Evolutionary conservation across 2,888 invertebrate species (phyloP).

Genomic region (Trachelus tabidus): DNA sequence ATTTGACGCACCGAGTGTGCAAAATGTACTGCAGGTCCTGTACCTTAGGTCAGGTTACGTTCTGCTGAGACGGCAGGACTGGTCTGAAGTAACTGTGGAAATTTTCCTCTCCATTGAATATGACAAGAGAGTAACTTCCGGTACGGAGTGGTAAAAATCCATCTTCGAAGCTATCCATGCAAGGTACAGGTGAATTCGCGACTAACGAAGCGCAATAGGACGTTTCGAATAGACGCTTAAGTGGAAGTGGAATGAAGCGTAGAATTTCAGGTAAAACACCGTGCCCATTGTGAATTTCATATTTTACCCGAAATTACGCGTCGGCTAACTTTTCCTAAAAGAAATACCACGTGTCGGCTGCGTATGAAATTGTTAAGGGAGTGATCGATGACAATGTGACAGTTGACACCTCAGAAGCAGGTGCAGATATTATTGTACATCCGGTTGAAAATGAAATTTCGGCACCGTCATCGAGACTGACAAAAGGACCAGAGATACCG

Average conservation of each 20-base stretch:
- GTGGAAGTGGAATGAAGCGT: background rate
- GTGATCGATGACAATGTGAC: background rate
- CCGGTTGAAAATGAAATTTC: background rate
- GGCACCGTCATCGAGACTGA: background rate
- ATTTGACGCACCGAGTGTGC: background rate
- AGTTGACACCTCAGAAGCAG: too few relatives aligned
- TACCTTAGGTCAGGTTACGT: background rate
- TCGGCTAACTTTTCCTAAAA: background rate
- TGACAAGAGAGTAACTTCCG: background rate
- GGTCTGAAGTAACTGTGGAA: background rate
- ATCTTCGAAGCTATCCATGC: background rate
- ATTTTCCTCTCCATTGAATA: background rate
- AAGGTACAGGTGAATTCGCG: conserved; percentile 1
- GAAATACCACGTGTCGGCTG: background rate
- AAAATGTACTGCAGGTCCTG: background rate
- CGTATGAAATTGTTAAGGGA: background rate
- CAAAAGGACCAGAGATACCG: background rate
- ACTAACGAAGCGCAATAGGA: background rate
- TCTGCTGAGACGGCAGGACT: background rate
- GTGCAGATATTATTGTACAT: background rate
- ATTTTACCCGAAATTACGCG: background rate
- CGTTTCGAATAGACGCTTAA: background rate
- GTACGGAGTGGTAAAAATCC: background rate
- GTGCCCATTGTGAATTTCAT: background rate
- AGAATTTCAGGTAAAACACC: background rate